Base-by-base conservation (phyloP, 2,797 vertebrate species). In the Gymnothorax javanicus region DNA sequence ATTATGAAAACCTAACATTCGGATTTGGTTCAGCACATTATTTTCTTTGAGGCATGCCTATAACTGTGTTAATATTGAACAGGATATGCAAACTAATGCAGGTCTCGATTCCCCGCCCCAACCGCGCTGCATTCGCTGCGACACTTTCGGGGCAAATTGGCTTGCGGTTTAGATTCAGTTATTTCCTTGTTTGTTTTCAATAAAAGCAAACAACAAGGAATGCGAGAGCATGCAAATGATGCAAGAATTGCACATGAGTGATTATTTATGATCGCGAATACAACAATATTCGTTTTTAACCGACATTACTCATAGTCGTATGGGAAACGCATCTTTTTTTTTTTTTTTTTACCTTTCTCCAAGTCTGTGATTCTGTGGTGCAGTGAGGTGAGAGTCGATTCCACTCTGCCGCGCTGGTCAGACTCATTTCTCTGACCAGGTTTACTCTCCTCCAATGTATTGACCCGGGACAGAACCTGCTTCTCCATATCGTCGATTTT, bases 401-500 rank as follows among this genome's bases (percentile, higher is more conserved):
- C 98, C 88, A 99, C 98, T 91, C 96, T 96, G 92, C 96, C 96
- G 87, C 98, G 94, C 93, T 98, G 97, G 79, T 98, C 98, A 0
- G 96, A 96, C 89, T 98, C 97, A 75, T 99, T 99, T 92, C 91
- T 95, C 54, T 95, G 89, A 71, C 90, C 95, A n/a, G 93, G 94
- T 91, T 97, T 98, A 87, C 93, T 96, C 89, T 99, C 98, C 91
- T 99, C 98, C 89, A 99, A 88, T 84, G 96, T 97, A 96, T 98
- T 98, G 92, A 99, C 98, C 83, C 98, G 95, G 86, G 97, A 97
- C 91, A 99, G 96, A 83, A 99, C 98, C 94, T 99, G 98, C 95
- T 97, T 97, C 95, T 99, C 98, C 95, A 99, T 96, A 89, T 99
- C 98, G 69, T 99, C 98, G 69, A 99, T 98, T 92, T 99, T 99